These are phyloP conservation scores for Pseudocheirus occidentalis DNA, from an alignment of 2,797 vertebrate genomes.

Conservation along the genomic window DNA sequence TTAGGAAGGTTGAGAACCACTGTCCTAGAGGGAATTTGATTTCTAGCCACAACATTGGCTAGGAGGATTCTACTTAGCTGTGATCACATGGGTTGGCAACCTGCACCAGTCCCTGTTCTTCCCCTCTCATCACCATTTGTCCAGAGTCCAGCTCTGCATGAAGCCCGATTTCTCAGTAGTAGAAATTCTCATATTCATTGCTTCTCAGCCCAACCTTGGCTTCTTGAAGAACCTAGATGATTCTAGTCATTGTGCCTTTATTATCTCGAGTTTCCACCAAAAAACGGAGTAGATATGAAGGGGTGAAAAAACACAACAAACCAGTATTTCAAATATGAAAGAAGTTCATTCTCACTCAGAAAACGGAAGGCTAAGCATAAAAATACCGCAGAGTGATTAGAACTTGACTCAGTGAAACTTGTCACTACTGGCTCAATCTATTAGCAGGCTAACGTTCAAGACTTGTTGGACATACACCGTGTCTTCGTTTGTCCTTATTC, in stretches of 20 bases:
- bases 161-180: neutral
- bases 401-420: neutral
- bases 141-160: neutral
- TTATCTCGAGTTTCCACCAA: neutral
- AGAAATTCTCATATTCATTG: neutral
- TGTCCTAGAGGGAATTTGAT: neutral
- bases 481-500: neutral
- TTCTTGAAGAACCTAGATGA: neutral
- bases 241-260: neutral
- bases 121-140: neutral
- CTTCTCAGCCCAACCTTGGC: neutral
- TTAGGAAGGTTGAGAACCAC: no score
- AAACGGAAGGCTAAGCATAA: neutral
- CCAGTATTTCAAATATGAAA: neutral
- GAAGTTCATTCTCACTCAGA: neutral
- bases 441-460: neutral
- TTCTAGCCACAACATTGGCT: neutral
- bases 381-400: neutral
- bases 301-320: neutral
- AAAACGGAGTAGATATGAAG: neutral
- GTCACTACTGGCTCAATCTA: neutral
- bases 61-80: neutral
- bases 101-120: neutral
- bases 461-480: neutral
- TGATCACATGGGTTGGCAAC: neutral